Conservation (phyloP, 2,113 vertebrate genomes). For the Formicarius rufipectus region DNA sequence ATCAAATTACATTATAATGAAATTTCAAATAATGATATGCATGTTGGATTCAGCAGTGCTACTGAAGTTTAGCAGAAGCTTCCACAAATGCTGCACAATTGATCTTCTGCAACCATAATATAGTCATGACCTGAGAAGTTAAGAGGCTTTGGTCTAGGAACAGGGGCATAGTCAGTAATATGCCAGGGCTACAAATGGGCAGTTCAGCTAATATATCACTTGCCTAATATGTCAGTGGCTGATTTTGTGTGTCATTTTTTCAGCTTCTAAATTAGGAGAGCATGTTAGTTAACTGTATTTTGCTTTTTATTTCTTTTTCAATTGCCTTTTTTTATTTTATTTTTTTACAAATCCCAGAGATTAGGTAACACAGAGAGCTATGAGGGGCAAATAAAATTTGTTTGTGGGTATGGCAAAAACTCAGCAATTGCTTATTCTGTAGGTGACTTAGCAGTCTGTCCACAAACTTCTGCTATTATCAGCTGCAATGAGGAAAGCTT, state of each 20-base stretch:
- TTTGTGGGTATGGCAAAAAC: not conserved
- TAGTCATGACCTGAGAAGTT: not conserved
- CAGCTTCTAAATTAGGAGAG: not conserved
- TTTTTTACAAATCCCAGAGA: not conserved
- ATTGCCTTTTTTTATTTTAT: not conserved
- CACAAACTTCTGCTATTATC: not conserved
- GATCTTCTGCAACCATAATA: not conserved
- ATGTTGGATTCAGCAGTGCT: accelerated
- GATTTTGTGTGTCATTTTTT: not conserved
- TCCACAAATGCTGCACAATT: not conserved
- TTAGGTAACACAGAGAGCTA: not conserved
- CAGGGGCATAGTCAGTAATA: not conserved
- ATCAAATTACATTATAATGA: not conserved
- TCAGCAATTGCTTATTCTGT: not conserved
- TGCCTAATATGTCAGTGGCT: not conserved
- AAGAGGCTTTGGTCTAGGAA: not conserved
- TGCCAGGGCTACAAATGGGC: not conserved
- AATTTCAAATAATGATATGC: not conserved
- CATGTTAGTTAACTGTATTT: not conserved
- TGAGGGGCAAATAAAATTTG: too few relatives aligned
- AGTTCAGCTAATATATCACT: not conserved
- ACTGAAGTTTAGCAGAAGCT: not conserved
- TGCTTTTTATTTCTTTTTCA: not conserved
- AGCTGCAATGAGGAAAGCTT: not conserved
- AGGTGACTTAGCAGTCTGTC: not conserved